Evolutionary conservation across 2,888 invertebrate genomes (phyloP).

Genomic region (Allolobophora icterica): DNA sequence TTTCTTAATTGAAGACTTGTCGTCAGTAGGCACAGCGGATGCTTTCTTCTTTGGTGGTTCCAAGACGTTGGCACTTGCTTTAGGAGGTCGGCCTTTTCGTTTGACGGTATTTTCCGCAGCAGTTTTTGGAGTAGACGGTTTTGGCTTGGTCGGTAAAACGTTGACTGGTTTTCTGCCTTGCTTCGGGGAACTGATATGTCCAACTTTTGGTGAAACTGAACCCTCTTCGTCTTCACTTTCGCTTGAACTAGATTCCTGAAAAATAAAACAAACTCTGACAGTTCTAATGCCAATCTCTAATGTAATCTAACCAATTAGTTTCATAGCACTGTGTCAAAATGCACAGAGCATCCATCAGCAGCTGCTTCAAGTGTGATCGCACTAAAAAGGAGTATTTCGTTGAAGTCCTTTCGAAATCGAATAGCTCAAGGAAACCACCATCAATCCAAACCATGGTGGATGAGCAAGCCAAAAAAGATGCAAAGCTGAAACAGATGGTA

Average conservation of each 20-base stretch:
- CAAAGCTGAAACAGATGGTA: no score
- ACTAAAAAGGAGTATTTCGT: no score
- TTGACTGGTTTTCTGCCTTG: background rate
- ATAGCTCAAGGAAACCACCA: no score
- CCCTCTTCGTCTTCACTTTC: background rate
- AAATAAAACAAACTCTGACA: background rate
- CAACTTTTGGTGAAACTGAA: background rate
- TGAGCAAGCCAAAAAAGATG: no score
- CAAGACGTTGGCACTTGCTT: background rate
- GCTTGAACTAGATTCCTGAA: background rate
- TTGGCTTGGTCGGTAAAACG: background rate
- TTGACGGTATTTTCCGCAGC: background rate
- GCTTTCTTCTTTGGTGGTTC: background rate
- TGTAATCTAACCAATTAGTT: no score
- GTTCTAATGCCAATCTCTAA: no score
- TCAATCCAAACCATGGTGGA: no score
- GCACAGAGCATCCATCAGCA: no score
- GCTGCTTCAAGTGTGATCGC: no score
- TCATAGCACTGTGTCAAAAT: no score
- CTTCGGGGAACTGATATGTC: background rate
- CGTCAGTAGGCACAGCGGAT: background rate
- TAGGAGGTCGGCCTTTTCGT: conserved; percentile 19
- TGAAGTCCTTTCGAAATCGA: no score
- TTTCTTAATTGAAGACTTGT: background rate
- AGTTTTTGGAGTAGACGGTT: background rate